Base-by-base conservation (phyloP, 2,888 invertebrate species). In the Teleogryllus oceanicus region DNA sequence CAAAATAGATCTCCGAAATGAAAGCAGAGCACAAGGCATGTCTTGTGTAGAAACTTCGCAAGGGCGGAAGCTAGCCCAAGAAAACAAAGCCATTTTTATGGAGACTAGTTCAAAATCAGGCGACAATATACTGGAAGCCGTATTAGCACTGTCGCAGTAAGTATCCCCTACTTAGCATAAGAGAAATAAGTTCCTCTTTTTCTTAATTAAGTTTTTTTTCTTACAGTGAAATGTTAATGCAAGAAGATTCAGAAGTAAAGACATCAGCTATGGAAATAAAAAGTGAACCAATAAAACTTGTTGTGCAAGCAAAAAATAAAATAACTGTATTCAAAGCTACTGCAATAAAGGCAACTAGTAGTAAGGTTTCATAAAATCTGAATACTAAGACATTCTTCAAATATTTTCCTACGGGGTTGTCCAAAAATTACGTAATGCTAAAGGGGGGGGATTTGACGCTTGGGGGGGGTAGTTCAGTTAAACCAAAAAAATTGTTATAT, bases 1-100 rank as follows among this genome's bases (percentile, higher is more conserved):
- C 84, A 91, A 91, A 85, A 87, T 87, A 10, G 91, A 91, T 84
- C 84, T 90, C 80, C 84, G 91, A 81, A 85, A 85, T n/a, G 86
- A 87, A 74, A 84, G 85, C 4, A 84, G 83, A 78, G 75, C 82
- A 20, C 82, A 84, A 62, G 86, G 86, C 12, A 84, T 83, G 50
- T 81, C 83, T 78, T 85, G 86, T 83, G 84, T 89, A 21, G 84
- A 84, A 51, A 84, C 84, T 37, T 86, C 86, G 49, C 87, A 89
- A 78, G 90, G 89, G 2, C 86, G 87, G 82, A 84, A 86, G 81
- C 84, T 90, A 78, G 88, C 89, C 2, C 85, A 86, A 78, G 86
- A 87, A 80, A 85, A 84, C 82, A 85, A 85, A 12, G 86, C 86
- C 4, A 83, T 85, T 74, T 88, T 87, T 82, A 83, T 87, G 37